Evolutionary conservation across 2,113 vertebrate species (phyloP).

Genomic region (Planiliza haematocheilus): DNA sequence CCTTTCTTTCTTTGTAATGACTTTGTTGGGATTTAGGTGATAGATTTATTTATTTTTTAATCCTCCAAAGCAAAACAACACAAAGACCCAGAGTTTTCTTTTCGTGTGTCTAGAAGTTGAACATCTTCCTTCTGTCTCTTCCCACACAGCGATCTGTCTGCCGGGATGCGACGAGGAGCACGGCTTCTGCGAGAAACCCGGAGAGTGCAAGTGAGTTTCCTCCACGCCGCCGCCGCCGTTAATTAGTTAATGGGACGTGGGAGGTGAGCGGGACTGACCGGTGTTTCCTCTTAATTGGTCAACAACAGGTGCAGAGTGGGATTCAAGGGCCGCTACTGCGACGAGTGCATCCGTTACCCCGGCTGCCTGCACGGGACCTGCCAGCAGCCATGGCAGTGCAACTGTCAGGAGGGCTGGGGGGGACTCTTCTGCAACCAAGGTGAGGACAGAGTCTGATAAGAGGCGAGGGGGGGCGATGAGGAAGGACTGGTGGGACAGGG

Average conservation of each 20-base stretch:
- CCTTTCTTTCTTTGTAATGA: slow-evolving; percentile 62
- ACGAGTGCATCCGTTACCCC: slow-evolving; percentile 97
- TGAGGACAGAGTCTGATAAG: slow-evolving; percentile 74
- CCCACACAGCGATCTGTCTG: slow-evolving; percentile 91
- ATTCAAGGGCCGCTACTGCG: slow-evolving; percentile 97
- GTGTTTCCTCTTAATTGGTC: slow-evolving; percentile 57
- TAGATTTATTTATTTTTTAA: slow-evolving; percentile 9
- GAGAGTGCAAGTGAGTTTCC: slow-evolving; percentile 96
- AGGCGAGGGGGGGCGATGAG: neutral
- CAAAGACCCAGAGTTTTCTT: neutral
- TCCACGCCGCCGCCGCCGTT: slow-evolving; percentile 7
- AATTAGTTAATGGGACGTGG: slow-evolving; percentile 33
- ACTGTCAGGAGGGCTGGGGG: slow-evolving; percentile 98
- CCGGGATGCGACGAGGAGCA: slow-evolving; percentile 96
- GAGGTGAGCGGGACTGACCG: slow-evolving; percentile 64
- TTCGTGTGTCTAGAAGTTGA: neutral
- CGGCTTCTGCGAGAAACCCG: slow-evolving; percentile 95
- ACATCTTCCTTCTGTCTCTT: slow-evolving; percentile 49
- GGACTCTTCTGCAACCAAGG: slow-evolving; percentile 99
- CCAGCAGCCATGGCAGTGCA: slow-evolving; percentile 98
- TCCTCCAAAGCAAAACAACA: neutral
- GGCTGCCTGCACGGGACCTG: slow-evolving; percentile 98
- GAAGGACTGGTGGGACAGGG: neutral
- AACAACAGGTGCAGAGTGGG: slow-evolving; percentile 94
- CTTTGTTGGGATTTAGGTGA: slow-evolving; percentile 67